Base-by-base conservation (phyloP, 1,140 invertebrate species). In the Aphaenogaster floridana region DNA sequence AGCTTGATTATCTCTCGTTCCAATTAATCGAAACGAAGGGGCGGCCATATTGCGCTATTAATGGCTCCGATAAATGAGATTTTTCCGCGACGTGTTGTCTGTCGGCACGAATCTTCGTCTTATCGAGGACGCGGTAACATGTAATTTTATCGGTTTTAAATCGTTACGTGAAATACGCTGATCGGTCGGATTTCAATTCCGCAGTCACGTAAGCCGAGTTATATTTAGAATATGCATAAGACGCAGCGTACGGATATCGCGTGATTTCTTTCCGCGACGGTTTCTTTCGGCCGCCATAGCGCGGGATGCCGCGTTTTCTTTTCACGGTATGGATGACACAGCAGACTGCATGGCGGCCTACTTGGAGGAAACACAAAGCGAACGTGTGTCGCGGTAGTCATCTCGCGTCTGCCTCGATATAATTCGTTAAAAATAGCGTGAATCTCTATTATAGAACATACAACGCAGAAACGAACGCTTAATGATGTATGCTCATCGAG, bases 271-370 rank as follows among this genome's bases (percentile, higher is more conserved):
- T 66, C 28, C 11, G 45, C 17, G 17, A 9, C 28, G 48, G 8
- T 5, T 39, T 64, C 28, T 64, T 50, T 21, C 45, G 9, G 6
- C 50, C 21, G 6, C 11, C 48, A 11, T 2, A 52, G 13, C 45
- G 59, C 15, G n/a, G 21, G 21, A 69, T 7, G 42, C n/a, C n/a
- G 21, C 11, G 28, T 64, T 36, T 50, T 64, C 34, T 63, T 64
- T 64, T 77, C 42, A 17, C 39, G 59, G 50, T 59, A 36, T 48
- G 76, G 48, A 64, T 50, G 17, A 66, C 57, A 48, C 59, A 79
- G 77, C 34, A 79, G 77, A 79, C 77, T 66, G 61, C 61, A 48
- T 34, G 17, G 11, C 42, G 77, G 34, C 77, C 17, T n/a, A 71
- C 48, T 81, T 69, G 36, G 45, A n/a, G 21, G 5, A n/a, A 54